Conservation (phyloP, 2,888 invertebrate species). For the Crossocerus cetratus region DNA sequence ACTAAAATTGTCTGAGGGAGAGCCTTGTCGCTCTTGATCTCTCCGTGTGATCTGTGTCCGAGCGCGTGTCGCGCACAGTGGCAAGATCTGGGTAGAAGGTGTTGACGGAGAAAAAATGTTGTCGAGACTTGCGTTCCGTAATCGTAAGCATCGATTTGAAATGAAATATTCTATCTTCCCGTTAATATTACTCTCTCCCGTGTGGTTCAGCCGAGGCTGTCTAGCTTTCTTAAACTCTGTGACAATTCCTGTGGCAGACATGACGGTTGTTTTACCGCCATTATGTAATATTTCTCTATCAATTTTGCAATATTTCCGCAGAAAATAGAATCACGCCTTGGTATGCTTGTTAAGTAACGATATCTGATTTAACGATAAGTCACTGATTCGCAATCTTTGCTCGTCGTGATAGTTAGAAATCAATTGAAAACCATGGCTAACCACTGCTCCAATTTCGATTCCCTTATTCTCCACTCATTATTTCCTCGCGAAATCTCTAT, state of each 20-base stretch:
- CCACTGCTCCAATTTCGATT: not conserved
- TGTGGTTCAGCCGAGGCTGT: too few species aligned
- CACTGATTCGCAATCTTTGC: not conserved
- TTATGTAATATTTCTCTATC: constrained; percentile 62
- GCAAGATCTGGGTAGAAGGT: constrained; percentile 10
- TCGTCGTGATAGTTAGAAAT: not conserved
- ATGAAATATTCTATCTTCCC: not conserved
- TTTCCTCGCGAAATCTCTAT: not conserved
- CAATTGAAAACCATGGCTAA: not conserved
- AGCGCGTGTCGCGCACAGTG: not conserved
- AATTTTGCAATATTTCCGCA: constrained; percentile 19
- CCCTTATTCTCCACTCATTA: not conserved
- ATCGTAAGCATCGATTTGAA: constrained; percentile 62
- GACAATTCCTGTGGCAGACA: constrained; percentile 28
- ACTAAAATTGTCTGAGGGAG: too few species aligned
- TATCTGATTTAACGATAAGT: not conserved
- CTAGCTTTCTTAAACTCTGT: not conserved
- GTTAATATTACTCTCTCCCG: not conserved
- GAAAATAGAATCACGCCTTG: not conserved
- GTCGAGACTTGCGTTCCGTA: constrained; percentile 68
- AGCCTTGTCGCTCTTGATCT: not conserved
- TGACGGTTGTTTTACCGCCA: constrained; percentile 41
- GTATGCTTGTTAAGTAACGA: not conserved
- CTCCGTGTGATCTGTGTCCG: too few species aligned
- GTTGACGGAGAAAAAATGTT: constrained; percentile 60